phyloP scores from a whole-genome alignment of 2,888 invertebrate species.

The Leucozona laternaria region DNA sequence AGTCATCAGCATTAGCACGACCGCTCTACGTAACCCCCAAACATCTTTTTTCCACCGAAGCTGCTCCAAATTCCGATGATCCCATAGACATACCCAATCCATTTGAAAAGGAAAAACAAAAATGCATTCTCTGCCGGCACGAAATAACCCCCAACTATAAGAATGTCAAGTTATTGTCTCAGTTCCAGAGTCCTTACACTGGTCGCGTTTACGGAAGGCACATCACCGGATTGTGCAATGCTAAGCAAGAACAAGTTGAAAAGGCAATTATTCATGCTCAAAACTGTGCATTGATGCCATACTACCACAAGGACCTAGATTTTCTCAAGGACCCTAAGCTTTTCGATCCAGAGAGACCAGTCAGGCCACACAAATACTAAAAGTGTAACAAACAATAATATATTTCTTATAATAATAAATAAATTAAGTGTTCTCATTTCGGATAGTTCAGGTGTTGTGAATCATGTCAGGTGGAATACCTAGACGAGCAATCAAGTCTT shows the following conservation, averaged over 20 bases:
- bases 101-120: conserved; percentile 88
- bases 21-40: conserved; percentile 65
- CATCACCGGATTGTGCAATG: conserved; percentile 95
- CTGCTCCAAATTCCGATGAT: conserved; percentile 77
- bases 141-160: conserved; percentile 94
- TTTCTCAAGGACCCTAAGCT: conserved; percentile 95
- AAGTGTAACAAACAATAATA: conserved; percentile 10
- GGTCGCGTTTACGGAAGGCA: conserved; percentile 96
- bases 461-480: conserved; percentile 79
- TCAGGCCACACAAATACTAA: conserved; percentile 91
- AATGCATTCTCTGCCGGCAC: conserved; percentile 93
- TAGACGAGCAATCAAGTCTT: conserved; percentile 77
- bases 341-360: conserved; percentile 94
- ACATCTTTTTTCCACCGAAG: conserved; percentile 17
- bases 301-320: conserved; percentile 90
- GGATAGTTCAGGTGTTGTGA: conserved; percentile 76
- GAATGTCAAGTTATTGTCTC: conserved; percentile 95
- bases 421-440: conserved; percentile 9
- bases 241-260: conserved; percentile 91
- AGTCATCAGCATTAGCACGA: neutral
- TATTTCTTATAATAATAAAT: conserved; percentile 40
- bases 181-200: conserved; percentile 98
- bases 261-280: conserved; percentile 90
- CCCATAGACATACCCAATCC: conserved; percentile 90
- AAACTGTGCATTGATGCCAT: conserved; percentile 92